Base-by-base conservation (phyloP, 1,140 invertebrate species). In the Planococcus citri region DNA sequence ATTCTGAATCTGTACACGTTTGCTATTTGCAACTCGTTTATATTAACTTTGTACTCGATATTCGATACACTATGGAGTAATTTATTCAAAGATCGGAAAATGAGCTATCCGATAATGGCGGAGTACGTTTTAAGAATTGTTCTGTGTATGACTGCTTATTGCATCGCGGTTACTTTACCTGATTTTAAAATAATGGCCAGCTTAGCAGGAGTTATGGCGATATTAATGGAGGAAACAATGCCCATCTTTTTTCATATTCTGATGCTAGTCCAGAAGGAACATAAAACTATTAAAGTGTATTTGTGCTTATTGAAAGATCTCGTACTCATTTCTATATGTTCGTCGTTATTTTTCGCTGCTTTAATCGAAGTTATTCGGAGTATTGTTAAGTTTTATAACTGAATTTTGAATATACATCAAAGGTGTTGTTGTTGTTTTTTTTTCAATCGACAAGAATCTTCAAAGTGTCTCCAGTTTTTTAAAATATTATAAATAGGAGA, bases 1-100 rank as follows among this genome's bases (percentile, higher is more conserved):
- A 81, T 84, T 24, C 78, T 80, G 71, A 69, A 84, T 3, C 78
- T 83, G 73, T 84, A 85, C 78, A 78, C 82, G 0, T 20, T 82
- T 0, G 78, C 82, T 2, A 81, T 86, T 57, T 84, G 83, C 74
- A 75, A 84, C 17, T 79, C 80, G 0, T 85, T 84, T 75, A 80
- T 80, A 12, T 75, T 88, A 38, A 84, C 86, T 76, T 79, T 85
- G 41, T 88, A 86, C 74, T 83, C 88, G 0, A 82, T 85, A 14
- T 77, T 85, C 29, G 78, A 80, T 51, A 84, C 87, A 69, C 78
- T 84, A 24, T 85, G 83, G 82, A 68, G 20, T 17, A 41, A 33
- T 33, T 20, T 24, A 24, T 57, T 27, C 25, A 17, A 4, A 4
- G 6, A 22, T 22, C 4, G 4, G 17, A 22, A 58, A 58, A 4